Conservation (phyloP, 1,140 invertebrate genomes). For the Trichomalopsis sarcophagae region DNA sequence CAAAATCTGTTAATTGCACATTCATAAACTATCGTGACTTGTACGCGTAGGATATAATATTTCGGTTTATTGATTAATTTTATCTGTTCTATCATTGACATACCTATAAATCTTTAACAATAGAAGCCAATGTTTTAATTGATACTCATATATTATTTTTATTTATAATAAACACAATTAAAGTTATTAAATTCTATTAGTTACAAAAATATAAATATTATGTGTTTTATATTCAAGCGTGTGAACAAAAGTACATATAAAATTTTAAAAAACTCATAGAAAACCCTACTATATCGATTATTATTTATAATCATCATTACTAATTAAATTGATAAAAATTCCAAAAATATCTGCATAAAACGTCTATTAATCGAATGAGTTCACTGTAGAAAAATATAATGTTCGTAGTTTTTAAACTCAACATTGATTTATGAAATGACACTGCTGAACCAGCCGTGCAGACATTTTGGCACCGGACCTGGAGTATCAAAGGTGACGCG, state of each 20-base stretch:
- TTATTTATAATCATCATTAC: too few relatives aligned
- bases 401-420: not conserved
- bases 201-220: constrained; percentile 24
- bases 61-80: too few relatives aligned
- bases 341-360: not conserved
- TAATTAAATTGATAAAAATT: not conserved
- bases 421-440: constrained; percentile 8
- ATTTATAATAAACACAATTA: too few relatives aligned
- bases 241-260: not conserved
- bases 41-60: too few relatives aligned
- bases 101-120: too few relatives aligned
- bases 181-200: not conserved
- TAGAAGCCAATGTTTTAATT: too few relatives aligned
- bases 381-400: not conserved
- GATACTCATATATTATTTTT: too few relatives aligned
- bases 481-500: constrained; percentile 81
- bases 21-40: not conserved
- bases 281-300: too few relatives aligned
- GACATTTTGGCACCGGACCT: constrained; percentile 85
- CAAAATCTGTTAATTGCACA: not conserved
- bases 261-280: not conserved
- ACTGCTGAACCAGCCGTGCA: constrained; percentile 85
- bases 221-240: not conserved
- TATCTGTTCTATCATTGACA: too few relatives aligned
- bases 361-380: not conserved